Evolutionary conservation across 1,140 invertebrate species (phyloP), one percentile per base, ranked within the genome.

Genomic region (Coboldia fuscipes): DNA sequence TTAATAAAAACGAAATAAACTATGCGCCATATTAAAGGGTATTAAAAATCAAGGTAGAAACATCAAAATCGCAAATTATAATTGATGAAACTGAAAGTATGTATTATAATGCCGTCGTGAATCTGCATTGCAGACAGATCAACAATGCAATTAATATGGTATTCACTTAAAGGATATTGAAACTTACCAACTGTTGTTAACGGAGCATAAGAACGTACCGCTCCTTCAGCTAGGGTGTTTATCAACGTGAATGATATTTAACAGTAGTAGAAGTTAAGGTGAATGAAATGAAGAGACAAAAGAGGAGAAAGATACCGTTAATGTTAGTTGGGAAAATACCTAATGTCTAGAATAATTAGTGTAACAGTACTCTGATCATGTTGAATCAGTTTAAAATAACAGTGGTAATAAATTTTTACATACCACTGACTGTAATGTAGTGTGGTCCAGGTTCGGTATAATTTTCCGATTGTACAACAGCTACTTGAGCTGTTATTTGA

Each of bases 291-390:
- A n/a, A 15, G 14, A 20, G 4, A 17, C 1, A 40, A 39, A 45
- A 47, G 47, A 49, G 49, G 42, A 42, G 43, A 44, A 48, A 47
- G 44, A 40, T 43, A 42, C 45, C 45, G 49, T 47, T 48, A 49
- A 46, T 49, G 3, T 19, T 13, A 20, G 5, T 33, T 8, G 13
- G 18, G 5, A n/a, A 9, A 15, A 26, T 49, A 39, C 43, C 30
- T 36, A 30, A 39, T 45, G 41, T 46, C 40, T 34, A 10, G 16
- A 14, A 24, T 16, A 34, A 7, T 34, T 34, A 8, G 8, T 24
- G n/a, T 24, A n/a, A 8, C 8, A 8, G 8, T n/a, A n/a, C 23
- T 8, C 23, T n/a, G 8, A n/a, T 24, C 8, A 8, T 8, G 23
- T n/a, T 24, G 8, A 24, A 8, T 24, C 23, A 8, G 23, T 15